Evolutionary conservation across 2,888 invertebrate genomes (phyloP).

Genomic region (Cheilosia pagana): DNA sequence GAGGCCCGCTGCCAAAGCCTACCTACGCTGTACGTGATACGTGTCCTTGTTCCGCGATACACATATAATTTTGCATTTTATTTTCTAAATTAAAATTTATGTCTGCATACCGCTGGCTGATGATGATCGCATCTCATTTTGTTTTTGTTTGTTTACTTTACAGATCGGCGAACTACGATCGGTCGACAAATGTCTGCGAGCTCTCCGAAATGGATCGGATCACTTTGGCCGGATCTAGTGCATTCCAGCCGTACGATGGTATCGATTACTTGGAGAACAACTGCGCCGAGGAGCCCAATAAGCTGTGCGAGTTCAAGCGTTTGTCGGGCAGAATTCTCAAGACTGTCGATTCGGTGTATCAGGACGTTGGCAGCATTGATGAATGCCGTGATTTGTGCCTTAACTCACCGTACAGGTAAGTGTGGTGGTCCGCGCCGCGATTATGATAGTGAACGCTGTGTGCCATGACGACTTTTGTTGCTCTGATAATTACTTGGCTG

Average conservation of each 20-base stretch:
- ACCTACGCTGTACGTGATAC: constrained; percentile 64
- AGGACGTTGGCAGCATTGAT: constrained; percentile 93
- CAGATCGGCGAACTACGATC: constrained; percentile 96
- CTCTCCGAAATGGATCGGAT: constrained; percentile 96
- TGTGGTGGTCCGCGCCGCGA: constrained; percentile 20
- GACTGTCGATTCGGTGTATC: constrained; percentile 96
- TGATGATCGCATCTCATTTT: constrained; percentile 49
- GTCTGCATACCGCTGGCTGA: constrained; percentile 54
- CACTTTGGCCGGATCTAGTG: constrained; percentile 92
- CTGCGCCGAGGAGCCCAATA: constrained; percentile 95
- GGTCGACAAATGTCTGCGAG: constrained; percentile 92
- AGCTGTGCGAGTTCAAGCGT: constrained; percentile 96
- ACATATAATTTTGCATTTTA: constrained; percentile 54
- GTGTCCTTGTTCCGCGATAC: constrained; percentile 68
- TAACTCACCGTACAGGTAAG: constrained; percentile 91
- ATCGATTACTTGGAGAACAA: constrained; percentile 95
- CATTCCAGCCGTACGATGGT: constrained; percentile 89
- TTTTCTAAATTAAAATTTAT: constrained; percentile 64
- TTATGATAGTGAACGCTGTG: constrained; percentile 56
- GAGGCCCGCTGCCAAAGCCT: constrained; percentile 17
- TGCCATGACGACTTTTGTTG: constrained; percentile 62
- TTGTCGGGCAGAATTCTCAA: constrained; percentile 93
- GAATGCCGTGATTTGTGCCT: constrained; percentile 95
- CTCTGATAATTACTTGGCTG: constrained; percentile 62
- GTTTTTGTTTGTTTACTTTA: constrained; percentile 76